Conservation (phyloP, 1,140 invertebrate genomes). For the Drosophila leontia region DNA sequence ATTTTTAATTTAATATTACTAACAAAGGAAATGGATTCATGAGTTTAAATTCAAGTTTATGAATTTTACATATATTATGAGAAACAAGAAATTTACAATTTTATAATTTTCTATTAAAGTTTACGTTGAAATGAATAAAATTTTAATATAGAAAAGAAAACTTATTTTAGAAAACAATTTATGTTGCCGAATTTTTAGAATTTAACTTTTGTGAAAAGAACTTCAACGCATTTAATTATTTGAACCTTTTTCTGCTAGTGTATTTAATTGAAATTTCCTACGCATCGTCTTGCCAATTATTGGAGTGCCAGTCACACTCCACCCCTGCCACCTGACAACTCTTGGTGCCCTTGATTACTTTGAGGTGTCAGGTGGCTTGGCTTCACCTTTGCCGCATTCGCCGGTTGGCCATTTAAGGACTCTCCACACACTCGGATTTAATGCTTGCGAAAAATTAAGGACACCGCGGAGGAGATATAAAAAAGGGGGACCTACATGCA, state of each 20-base stretch:
- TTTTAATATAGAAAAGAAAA: too few relatives aligned
- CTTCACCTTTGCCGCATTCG: conserved; percentile 14
- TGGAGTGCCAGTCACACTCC: conserved; percentile 6
- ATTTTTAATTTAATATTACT: too few relatives aligned
- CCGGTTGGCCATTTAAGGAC: conserved; percentile 31
- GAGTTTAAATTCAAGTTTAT: too few relatives aligned
- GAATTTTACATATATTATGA: too few relatives aligned
- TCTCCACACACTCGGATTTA: conserved; percentile 19
- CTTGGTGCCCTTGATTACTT: conserved; percentile 17
- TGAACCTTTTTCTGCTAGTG: not conserved
- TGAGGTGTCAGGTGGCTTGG: conserved; percentile 34
- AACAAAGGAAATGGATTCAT: too few relatives aligned
- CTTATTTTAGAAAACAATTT: too few relatives aligned
- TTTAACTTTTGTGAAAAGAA: too few relatives aligned
- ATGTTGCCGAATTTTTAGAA: too few relatives aligned
- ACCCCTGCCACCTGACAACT: not conserved
- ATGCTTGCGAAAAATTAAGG: conserved; percentile 46
- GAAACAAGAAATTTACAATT: too few relatives aligned
- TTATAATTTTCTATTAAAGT: too few relatives aligned
- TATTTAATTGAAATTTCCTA: conserved; percentile 6
- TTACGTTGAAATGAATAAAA: too few relatives aligned
- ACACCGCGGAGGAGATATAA: conserved; percentile 8
- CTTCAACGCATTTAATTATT: too few relatives aligned
- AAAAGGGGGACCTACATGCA: conserved; percentile 5
- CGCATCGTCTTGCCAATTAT: conserved; percentile 6